Conservation (phyloP, 2,888 invertebrate genomes). For the Petrophora chlorosata region DNA sequence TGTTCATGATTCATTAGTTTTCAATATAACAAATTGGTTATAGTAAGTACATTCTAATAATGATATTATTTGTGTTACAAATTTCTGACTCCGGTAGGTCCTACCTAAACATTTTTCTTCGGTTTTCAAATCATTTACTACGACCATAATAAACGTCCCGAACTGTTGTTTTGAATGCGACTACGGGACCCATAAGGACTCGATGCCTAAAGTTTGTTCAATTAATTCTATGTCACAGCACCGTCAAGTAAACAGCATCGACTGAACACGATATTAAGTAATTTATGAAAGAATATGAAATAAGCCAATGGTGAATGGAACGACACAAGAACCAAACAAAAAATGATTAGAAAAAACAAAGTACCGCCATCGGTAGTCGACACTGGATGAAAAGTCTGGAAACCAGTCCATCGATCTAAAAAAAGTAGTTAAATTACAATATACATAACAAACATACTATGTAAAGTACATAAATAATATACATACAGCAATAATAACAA, state of each 20-base stretch:
- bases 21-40: background rate
- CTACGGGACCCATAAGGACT: too few relatives aligned
- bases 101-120: too few relatives aligned
- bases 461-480: too few relatives aligned
- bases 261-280: background rate
- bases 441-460: slow-evolving; percentile 10
- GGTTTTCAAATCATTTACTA: too few relatives aligned
- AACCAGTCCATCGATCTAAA: slow-evolving; percentile 75
- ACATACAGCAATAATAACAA: background rate
- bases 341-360: slow-evolving; percentile 44
- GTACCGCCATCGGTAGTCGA: slow-evolving; percentile 69
- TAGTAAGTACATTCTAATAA: background rate
- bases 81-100: too few relatives aligned
- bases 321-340: slow-evolving; percentile 30
- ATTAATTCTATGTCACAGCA: background rate
- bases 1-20: slow-evolving; percentile 7
- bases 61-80: too few relatives aligned
- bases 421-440: slow-evolving; percentile 56
- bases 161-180: too few relatives aligned
- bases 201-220: background rate
- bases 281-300: slow-evolving; percentile 26
- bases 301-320: slow-evolving; percentile 26
- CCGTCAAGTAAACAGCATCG: background rate
- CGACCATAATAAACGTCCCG: too few relatives aligned
- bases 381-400: slow-evolving; percentile 69